phyloP scores from a whole-genome alignment of 2,797 vertebrate genomes.

The Salarias fasciatus region DNA sequence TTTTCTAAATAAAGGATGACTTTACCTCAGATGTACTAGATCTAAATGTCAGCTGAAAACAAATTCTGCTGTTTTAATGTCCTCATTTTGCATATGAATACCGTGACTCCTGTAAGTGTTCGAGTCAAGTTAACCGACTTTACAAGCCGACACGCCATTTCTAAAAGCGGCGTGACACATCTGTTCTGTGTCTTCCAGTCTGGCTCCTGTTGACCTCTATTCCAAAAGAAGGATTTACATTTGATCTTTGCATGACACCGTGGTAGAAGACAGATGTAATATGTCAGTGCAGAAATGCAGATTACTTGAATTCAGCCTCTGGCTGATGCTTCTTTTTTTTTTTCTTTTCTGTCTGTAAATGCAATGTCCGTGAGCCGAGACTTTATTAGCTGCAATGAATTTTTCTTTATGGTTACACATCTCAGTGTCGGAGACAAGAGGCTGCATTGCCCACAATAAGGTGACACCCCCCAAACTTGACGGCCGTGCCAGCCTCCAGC shows the following conservation, averaged over 20 bases:
- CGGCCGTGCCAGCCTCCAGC: background rate
- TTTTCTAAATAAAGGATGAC: conserved; percentile 38
- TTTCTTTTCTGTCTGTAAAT: conserved; percentile 25
- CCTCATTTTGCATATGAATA: no score
- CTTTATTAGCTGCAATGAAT: conserved; percentile 14
- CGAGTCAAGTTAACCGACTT: conserved; percentile 12
- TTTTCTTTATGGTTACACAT: conserved; percentile 18
- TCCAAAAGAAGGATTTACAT: conserved; percentile 28
- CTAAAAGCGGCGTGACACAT: no score
- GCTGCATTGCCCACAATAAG: conserved; percentile 2
- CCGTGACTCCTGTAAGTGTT: no score
- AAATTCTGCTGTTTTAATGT: background rate
- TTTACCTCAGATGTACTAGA: conserved; percentile 32
- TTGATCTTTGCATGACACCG: conserved; percentile 1
- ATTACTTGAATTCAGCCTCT: conserved; percentile 11
- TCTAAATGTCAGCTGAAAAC: conserved; percentile 28
- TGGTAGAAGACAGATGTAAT: conserved; percentile 16
- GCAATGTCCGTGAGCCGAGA: conserved; percentile 1
- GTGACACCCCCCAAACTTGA: conserved; percentile 17
- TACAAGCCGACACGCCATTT: conserved; percentile 13
- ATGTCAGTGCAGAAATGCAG: conserved; percentile 24
- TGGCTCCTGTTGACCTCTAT: conserved; percentile 34
- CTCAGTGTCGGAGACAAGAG: conserved; percentile 1
- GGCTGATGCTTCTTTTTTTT: conserved; percentile 8
- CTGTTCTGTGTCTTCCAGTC: conserved; percentile 5